Evolutionary conservation across 2,888 invertebrate species (phyloP).

Genomic region (Troglohyphantes excavatus): DNA sequence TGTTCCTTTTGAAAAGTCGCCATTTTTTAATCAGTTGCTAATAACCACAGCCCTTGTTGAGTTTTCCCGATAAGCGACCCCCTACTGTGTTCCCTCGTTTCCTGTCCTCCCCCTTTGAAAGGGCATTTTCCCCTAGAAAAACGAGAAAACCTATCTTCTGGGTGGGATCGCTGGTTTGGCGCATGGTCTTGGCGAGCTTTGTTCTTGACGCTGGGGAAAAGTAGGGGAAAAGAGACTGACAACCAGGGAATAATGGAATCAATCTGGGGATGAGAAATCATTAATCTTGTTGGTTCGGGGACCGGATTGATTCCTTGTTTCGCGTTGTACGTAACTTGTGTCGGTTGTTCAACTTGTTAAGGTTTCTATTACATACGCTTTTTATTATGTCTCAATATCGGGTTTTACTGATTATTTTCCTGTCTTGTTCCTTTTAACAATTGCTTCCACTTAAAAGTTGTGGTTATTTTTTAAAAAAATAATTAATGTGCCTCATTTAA

Average conservation of each 20-base stretch:
- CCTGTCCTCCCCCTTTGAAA: not conserved
- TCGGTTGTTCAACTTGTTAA: not conserved
- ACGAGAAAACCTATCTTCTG: not conserved
- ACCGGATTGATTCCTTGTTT: not conserved
- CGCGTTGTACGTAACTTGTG: not conserved
- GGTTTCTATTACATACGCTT: not conserved
- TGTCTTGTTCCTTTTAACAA: too few species aligned
- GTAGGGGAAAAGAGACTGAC: not conserved
- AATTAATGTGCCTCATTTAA: too few species aligned
- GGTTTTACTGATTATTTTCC: too few species aligned
- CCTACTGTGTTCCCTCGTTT: not conserved
- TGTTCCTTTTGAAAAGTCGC: conserved; percentile 14
- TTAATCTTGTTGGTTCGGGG: conserved; percentile 48
- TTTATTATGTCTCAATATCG: too few species aligned
- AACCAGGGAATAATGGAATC: conserved; percentile 62
- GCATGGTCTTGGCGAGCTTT: conserved; percentile 1
- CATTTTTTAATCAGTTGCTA: conserved; percentile 10
- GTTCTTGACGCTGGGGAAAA: not conserved
- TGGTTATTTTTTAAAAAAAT: too few species aligned
- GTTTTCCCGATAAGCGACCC: not conserved
- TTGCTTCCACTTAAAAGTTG: too few species aligned
- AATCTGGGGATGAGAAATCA: conserved; percentile 51
- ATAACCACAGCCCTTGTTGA: not conserved
- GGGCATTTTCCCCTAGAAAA: conserved; percentile 32
- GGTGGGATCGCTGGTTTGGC: conserved; percentile 1